phyloP scores from a whole-genome alignment of 2,888 invertebrate species.

The Hipparchia semele region DNA sequence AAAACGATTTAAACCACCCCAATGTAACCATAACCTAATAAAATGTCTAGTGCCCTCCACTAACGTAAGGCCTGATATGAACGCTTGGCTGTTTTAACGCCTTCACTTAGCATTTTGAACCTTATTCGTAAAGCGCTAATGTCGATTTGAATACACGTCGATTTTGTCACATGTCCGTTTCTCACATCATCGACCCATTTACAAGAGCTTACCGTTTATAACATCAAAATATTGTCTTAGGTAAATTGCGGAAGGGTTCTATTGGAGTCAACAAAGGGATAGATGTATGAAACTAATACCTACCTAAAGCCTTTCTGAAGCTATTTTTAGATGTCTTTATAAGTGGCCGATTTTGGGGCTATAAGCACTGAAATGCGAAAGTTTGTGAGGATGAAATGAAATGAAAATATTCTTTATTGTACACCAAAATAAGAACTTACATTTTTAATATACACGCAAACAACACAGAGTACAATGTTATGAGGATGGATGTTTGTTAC shows the following conservation, averaged over 20 bases:
- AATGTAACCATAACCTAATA: background rate
- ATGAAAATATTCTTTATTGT: too few relatives aligned
- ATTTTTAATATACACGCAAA: too few relatives aligned
- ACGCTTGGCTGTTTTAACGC: background rate
- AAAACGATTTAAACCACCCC: background rate
- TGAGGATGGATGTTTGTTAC: too few relatives aligned
- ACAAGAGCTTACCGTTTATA: conserved; percentile 8
- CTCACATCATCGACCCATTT: conserved; percentile 20
- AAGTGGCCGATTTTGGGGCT: too few relatives aligned
- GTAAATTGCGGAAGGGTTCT: conserved; percentile 12
- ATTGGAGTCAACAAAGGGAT: background rate
- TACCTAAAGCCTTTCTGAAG: too few relatives aligned
- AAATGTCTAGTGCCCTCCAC: conserved; percentile 16
- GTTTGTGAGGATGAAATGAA: too few relatives aligned
- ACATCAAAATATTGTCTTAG: conserved; percentile 16
- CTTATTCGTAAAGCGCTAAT: background rate
- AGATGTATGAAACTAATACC: background rate
- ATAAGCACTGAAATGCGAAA: too few relatives aligned
- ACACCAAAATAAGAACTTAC: too few relatives aligned
- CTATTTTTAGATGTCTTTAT: too few relatives aligned
- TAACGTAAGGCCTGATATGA: conserved; percentile 11
- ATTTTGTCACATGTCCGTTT: conserved; percentile 8
- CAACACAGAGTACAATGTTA: too few relatives aligned
- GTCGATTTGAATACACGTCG: background rate
- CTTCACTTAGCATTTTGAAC: conserved; percentile 8